Evolutionary conservation across 2,113 vertebrate species (phyloP), one percentile per base, ranked within the genome.

Genomic region (Plecotus auritus): DNA sequence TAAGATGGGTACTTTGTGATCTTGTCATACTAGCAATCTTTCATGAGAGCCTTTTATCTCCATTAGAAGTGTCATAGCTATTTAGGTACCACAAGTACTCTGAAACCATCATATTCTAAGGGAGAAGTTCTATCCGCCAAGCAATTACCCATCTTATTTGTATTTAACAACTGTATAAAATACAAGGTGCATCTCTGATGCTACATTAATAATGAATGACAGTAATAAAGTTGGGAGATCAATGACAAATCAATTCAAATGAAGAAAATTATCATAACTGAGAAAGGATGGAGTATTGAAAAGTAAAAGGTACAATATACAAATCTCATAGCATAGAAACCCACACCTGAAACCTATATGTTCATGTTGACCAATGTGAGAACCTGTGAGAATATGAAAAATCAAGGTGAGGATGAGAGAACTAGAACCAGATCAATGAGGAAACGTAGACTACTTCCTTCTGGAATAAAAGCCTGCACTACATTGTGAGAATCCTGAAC

Each of bases 221-320:
- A 64, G 45, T 66, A 35, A 78, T 83, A 89, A 91, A 88, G 42
- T 90, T 88, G 37, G 7, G 7, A 85, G n/a, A 83, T 91, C 90
- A 78, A 83, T 84, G 35, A 40, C 42, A 87, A 90, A 90, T 88
- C 92, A 90, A 90, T 70, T 78, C 77, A 95, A 91, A 95, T 88
- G 32, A 92, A 85, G 82, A 83, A 88, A 94, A 78, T 90, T 37
- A 20, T 20, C 70, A 18, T 45, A 70, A 82, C 10, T 54, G 22
- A 88, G 73, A 45, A 90, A 95, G 78, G 32, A 76, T 70, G 37
- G n/a, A 81, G 30, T 28, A 42, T 0, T 67, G 22, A 49, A 59
- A 90, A 91, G 87, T 18, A 70, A 93, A 95, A 91, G 17, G 32
- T 61, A 26, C 59, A 28, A 61, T 61, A 61, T 28, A 59, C 59